Base-by-base conservation (phyloP, 2,113 vertebrate species). In the Hyaena hyaena region DNA sequence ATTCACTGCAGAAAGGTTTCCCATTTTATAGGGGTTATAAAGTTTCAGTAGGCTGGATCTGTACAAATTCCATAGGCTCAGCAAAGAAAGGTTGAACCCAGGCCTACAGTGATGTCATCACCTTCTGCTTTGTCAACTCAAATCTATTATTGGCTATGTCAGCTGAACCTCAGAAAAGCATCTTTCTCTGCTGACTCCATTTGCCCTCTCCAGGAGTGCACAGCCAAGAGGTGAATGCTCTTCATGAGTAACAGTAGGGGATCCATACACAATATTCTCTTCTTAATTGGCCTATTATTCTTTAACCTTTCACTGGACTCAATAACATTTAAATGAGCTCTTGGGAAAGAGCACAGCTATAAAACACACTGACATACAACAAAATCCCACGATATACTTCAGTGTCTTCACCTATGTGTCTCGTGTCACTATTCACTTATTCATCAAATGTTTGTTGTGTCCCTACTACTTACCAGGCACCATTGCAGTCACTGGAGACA, bases 281-380 rank as follows among this genome's bases (percentile, higher is more conserved):
- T 93, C 65, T 91, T 96, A 93, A 96, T 81, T 96, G 69, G 68
- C 9, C 73, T 88, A 80, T 94, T 93, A 96, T 87, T 89, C 92
- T 96, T 89, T 83, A 74, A 65, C 23, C n/a, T 98, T 95, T 76
- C 89, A 48, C 31, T 95, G 58, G 63, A 74, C 69, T 88, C 89
- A 95, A 5, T 88, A 96, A 93, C 81, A 58, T 69, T 95, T 96
- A 97, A 97, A 91, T 69, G 71, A 92, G n/a, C 8, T 88, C 93
- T 58, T 85, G 28, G 79, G 85, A 88, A 96, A 97, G 33, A 96
- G 26, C 28, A 81, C 28, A 88, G 61, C 45, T 85, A 90, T 86
- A 87, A 96, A 95, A 80, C 90, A 96, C 2, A 24, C 26, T n/a
- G 69, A 55, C 81, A 79, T 65, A 83, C 7, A 88, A 94, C 61